Conservation (phyloP, 92 coral and sea anemone species). For the Umimayanthus kanabou region DNA sequence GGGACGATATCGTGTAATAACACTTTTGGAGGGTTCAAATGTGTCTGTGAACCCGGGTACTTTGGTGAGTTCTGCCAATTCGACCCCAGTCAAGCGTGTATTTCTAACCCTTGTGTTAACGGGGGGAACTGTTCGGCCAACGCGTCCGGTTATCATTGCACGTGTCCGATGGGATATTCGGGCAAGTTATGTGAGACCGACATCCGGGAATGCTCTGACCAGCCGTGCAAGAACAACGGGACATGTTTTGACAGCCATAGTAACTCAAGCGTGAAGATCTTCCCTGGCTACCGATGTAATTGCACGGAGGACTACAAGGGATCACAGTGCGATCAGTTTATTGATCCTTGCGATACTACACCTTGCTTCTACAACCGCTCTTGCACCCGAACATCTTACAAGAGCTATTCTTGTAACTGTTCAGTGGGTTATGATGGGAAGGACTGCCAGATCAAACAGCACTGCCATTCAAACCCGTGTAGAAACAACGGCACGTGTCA, state of each 20-base stretch:
- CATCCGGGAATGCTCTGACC: constrained; percentile 76
- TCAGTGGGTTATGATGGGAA: constrained; percentile 19
- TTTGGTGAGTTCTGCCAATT: constrained; percentile 67
- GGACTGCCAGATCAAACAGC: constrained; percentile 21
- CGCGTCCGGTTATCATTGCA: constrained; percentile 70
- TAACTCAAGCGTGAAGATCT: constrained; percentile 38
- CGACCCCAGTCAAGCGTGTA: constrained; percentile 72
- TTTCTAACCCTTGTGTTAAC: constrained; percentile 55
- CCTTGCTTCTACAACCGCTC: constrained; percentile 71
- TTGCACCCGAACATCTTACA: constrained; percentile 21
- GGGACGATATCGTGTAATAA: too few species aligned
- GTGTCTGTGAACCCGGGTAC: constrained; percentile 65
- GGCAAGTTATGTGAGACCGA: constrained; percentile 67
- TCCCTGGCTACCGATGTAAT: constrained; percentile 72
- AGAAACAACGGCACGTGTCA: constrained; percentile 83
- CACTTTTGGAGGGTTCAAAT: constrained; percentile 60
- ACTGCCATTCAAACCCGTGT: constrained; percentile 63
- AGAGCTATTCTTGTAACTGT: constrained; percentile 13
- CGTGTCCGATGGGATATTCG: constrained; percentile 66
- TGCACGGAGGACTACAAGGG: constrained; percentile 84
- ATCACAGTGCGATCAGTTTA: constrained; percentile 56
- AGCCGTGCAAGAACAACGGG: constrained; percentile 86
- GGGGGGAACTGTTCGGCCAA: constrained; percentile 75
- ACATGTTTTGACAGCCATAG: constrained; percentile 82
- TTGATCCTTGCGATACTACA: constrained; percentile 63